These are phyloP conservation scores for Palythoa grandiflora DNA, from an alignment of 92 coral and sea anemone genomes.

Conservation along the genomic window DNA sequence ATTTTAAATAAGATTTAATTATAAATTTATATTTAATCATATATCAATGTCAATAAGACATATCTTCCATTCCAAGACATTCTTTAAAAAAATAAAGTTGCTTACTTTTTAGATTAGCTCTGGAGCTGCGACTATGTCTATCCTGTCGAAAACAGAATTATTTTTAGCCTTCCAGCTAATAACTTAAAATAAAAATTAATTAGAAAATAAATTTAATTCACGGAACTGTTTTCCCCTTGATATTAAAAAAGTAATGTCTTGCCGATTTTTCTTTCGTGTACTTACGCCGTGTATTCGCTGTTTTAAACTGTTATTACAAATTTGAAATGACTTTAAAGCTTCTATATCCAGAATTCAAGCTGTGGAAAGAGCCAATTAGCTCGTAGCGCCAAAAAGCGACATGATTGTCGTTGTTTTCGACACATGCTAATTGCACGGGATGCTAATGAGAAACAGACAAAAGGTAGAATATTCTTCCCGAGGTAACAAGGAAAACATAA, in stretches of 20 bases:
- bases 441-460: slow-evolving; percentile 19
- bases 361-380: not conserved
- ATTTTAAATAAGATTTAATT: not conserved
- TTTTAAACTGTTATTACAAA: not conserved
- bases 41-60: not conserved
- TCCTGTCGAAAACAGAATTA: too few relatives aligned
- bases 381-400: not conserved
- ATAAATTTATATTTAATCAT: not conserved
- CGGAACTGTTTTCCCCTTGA: not conserved
- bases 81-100: not conserved
- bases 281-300: not conserved
- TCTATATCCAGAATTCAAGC: not conserved
- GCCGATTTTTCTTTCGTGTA: not conserved
- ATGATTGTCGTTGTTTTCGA: not conserved
- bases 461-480: not conserved
- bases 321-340: not conserved
- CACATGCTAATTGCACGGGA: slow-evolving; percentile 22
- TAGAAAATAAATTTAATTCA: too few relatives aligned
- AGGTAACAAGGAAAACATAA: slow-evolving; percentile 31
- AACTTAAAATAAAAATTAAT: too few relatives aligned
- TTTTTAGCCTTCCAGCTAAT: too few relatives aligned
- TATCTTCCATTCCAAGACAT: not conserved
- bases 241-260: not conserved
- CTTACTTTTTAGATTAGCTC: not conserved
- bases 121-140: too few relatives aligned